Percentiles rank a stretch among this genome's conserved stretches.
These are phyloP conservation scores for Seriola quinqueradiata DNA, from an alignment of 2,113 vertebrate species.

Conservation along the genomic window DNA sequence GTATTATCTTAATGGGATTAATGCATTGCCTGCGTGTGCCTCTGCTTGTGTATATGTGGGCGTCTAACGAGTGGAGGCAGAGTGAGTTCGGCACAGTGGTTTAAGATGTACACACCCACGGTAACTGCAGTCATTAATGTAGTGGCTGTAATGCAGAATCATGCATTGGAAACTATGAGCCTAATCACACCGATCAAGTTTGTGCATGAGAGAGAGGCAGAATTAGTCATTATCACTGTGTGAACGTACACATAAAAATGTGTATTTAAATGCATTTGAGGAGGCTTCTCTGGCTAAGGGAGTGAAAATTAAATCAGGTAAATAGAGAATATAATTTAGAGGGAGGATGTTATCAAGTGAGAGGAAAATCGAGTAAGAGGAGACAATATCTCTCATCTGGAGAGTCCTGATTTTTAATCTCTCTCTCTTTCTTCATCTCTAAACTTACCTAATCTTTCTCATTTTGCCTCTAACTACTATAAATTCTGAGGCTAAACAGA, in stretches of 20 bases:
- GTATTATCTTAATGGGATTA: conserved; percentile 11
- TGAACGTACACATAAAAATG: background rate
- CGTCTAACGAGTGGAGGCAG: conserved; percentile 11
- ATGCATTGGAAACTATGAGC: conserved; percentile 3
- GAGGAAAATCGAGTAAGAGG: conserved; percentile 43
- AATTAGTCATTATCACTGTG: conserved; percentile 16
- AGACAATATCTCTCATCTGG: conserved; percentile 27
- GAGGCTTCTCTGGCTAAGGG: background rate
- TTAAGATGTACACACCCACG: background rate
- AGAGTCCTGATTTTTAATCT: conserved; percentile 23
- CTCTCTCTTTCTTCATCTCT: background rate
- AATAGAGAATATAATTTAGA: conserved; percentile 51
- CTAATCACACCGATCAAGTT: conserved; percentile 27
- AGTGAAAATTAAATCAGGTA: conserved; percentile 38
- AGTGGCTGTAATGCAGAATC: conserved; percentile 15
- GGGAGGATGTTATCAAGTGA: conserved; percentile 29
- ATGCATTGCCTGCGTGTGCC: background rate
- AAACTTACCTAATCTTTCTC: conserved; percentile 4
- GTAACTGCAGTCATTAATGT: conserved; percentile 24
- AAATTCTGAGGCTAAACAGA: conserved; percentile 47
- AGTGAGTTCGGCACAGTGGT: background rate
- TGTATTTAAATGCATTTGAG: conserved; percentile 23
- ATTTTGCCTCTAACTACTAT: background rate
- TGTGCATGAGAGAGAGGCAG: conserved; percentile 16
- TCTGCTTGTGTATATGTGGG: background rate